Evolutionary conservation across 2,888 invertebrate species (phyloP).

Genomic region (Pomacea canaliculata): DNA sequence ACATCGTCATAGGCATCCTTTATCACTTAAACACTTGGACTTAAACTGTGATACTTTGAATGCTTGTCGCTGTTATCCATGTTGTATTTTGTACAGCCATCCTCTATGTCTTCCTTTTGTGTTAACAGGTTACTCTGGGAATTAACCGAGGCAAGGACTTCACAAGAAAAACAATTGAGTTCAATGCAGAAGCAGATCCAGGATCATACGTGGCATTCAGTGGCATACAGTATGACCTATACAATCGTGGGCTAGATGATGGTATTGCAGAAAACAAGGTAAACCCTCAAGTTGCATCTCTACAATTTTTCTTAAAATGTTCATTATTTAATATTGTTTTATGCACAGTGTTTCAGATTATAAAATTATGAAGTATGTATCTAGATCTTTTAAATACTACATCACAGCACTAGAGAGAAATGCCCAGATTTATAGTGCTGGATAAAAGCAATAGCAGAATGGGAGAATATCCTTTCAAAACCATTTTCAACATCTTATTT

Average conservation of each 20-base stretch:
- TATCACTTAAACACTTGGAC: too few species aligned
- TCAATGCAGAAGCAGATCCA: slow-evolving; percentile 93
- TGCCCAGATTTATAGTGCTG: not conserved
- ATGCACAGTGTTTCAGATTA: not conserved
- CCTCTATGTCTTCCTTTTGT: not conserved
- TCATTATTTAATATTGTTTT: not conserved
- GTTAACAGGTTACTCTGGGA: slow-evolving; percentile 69
- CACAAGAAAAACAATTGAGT: slow-evolving; percentile 92
- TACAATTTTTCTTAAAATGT: not conserved
- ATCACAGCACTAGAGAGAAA: not conserved
- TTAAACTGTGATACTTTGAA: too few species aligned
- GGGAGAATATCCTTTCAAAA: too few species aligned
- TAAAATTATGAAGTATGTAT: not conserved
- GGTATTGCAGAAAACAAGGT: slow-evolving; percentile 66
- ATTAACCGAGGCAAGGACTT: slow-evolving; percentile 93
- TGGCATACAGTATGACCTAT: slow-evolving; percentile 75
- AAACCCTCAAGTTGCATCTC: slow-evolving; percentile 25
- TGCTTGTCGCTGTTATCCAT: too few species aligned
- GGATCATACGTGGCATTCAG: slow-evolving; percentile 94
- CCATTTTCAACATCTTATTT: too few species aligned
- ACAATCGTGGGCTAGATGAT: slow-evolving; percentile 60
- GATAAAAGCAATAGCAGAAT: too few species aligned
- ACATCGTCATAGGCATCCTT: too few species aligned
- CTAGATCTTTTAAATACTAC: not conserved
- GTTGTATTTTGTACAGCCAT: too few species aligned